Conservation (phyloP, 2,888 invertebrate genomes). For the Plebejus melissa region DNA sequence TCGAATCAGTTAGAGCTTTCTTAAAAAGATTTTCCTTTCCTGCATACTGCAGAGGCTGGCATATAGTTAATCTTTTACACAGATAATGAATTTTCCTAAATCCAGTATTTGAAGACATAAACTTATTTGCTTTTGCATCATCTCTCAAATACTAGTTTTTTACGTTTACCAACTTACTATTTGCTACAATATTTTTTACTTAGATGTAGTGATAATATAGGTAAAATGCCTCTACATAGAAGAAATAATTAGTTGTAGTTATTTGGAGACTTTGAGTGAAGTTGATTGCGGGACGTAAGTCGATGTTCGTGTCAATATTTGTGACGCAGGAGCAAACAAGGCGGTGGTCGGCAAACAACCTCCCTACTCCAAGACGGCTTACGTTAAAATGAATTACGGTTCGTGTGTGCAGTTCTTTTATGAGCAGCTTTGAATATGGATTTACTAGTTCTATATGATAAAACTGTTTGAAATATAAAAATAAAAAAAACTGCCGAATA, state of each 20-base stretch:
- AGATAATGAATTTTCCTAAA: neutral
- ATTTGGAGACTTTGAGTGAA: conserved; percentile 37
- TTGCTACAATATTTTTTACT: neutral
- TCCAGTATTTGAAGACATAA: neutral
- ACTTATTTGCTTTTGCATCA: neutral
- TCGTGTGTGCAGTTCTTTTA: conserved; percentile 20
- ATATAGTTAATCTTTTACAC: neutral
- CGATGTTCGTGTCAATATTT: conserved; percentile 63
- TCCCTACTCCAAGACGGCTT: conserved; percentile 45
- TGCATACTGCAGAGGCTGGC: neutral
- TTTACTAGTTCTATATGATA: no score
- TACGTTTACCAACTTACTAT: no score
- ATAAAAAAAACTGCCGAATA: neutral
- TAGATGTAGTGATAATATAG: neutral
- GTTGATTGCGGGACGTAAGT: conserved; percentile 50
- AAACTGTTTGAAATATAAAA: no score
- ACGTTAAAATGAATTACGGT: conserved; percentile 51
- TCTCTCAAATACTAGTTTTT: neutral
- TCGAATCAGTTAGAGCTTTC: neutral
- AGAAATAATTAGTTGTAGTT: conserved; percentile 13
- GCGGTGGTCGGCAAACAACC: conserved; percentile 51
- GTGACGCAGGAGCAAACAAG: conserved; percentile 47
- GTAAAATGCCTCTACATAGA: neutral
- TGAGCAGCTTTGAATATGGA: neutral
- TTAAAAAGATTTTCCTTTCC: neutral